phyloP scores from a whole-genome alignment of 23 tunicate species.

The Ciona savignyi region DNA sequence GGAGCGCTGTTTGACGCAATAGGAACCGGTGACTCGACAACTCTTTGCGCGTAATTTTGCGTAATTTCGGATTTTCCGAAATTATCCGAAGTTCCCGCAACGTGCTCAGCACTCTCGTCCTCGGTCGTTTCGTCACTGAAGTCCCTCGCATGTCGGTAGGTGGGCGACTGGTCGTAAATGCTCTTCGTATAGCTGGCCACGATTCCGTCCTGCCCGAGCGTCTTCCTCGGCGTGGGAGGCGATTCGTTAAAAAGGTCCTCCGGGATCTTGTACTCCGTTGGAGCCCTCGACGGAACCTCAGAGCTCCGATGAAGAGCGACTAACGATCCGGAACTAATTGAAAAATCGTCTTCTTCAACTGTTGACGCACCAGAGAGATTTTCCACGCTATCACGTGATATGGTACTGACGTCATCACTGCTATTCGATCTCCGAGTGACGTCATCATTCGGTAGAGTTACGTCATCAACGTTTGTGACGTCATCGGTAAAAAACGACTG shows the following conservation, averaged over 20 bases:
- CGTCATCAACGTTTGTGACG: slow-evolving; percentile 16
- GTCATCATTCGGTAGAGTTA: no score
- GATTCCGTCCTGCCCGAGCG: slow-evolving; percentile 36
- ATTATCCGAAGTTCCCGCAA: not conserved
- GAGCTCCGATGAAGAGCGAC: not conserved
- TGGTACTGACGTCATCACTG: slow-evolving; percentile 29
- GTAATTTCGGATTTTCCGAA: not conserved
- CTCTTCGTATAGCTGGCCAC: slow-evolving; percentile 56
- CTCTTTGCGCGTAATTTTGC: not conserved
- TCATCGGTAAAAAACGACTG: slow-evolving; percentile 1
- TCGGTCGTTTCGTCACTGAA: slow-evolving; percentile 73
- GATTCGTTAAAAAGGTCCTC: slow-evolving; percentile 1
- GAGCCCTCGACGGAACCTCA: not conserved
- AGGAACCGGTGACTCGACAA: slow-evolving; percentile 51
- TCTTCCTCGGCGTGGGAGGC: not conserved
- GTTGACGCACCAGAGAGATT: slow-evolving; percentile 6
- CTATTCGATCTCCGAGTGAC: not conserved
- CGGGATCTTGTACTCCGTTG: slow-evolving; percentile 46
- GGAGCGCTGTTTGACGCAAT: slow-evolving; percentile 59
- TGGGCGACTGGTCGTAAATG: slow-evolving; percentile 60
- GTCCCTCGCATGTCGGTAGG: slow-evolving; percentile 12
- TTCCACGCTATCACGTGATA: slow-evolving; percentile 20
- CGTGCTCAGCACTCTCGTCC: slow-evolving; percentile 2
- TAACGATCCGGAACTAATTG: not conserved
- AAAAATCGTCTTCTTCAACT: not conserved